A percentile compares a stretch with the other conserved stretches of the same genome.
Conservation (phyloP, 1,140 invertebrate species). For the Anoplolepis gracilipes region DNA sequence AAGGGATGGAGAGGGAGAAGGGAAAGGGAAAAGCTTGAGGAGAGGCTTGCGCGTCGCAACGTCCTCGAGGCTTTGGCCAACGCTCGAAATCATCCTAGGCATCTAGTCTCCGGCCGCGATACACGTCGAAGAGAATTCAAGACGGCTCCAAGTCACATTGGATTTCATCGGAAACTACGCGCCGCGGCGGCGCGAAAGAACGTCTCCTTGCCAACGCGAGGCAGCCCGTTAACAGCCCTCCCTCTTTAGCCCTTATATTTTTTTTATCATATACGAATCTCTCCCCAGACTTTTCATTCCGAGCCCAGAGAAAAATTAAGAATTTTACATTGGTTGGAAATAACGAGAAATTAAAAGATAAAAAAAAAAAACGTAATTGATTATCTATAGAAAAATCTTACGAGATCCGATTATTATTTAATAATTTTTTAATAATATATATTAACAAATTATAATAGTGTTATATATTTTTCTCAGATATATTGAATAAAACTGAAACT, state of each 20-base stretch:
- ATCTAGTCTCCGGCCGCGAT: constrained; percentile 38
- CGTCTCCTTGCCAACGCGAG: neutral
- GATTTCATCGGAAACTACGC: constrained; percentile 46
- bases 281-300: neutral
- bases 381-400: no score
- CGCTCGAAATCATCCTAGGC: constrained; percentile 26
- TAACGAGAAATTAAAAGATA: neutral
- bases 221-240: neutral
- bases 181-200: neutral
- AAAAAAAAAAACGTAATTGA: no score
- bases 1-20: no score
- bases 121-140: constrained; percentile 56
- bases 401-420: no score
- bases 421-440: no score
- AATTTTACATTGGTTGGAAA: neutral
- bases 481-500: no score
- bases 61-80: constrained; percentile 18
- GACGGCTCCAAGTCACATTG: constrained; percentile 45
- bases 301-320: neutral
- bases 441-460: no score
- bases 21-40: neutral
- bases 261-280: neutral
- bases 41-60: constrained; percentile 22
- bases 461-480: no score
- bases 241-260: neutral